A percentile compares a stretch with the other conserved stretches of the same genome.
Evolutionary conservation across 2,797 vertebrate genomes (phyloP).

Genomic region (Varecia variegata): DNA sequence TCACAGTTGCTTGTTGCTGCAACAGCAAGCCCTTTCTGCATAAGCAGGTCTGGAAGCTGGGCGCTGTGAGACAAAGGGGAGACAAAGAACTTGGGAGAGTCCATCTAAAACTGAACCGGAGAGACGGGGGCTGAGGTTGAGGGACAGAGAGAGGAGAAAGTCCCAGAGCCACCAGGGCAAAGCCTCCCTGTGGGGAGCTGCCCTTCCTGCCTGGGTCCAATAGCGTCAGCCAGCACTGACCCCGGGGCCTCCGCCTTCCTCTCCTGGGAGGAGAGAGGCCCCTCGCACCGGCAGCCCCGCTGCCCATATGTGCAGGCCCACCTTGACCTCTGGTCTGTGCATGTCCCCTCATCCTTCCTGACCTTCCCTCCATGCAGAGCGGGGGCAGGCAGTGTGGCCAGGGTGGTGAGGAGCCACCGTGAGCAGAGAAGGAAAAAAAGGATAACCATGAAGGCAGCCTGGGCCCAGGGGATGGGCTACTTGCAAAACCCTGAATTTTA

Average conservation of each 20-base stretch:
- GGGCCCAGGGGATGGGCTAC: slow-evolving; percentile 50
- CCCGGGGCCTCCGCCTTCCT: background rate
- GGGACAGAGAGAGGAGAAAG: background rate
- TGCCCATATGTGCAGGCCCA: background rate
- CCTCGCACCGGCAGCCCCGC: accelerated
- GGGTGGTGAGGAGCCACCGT: background rate
- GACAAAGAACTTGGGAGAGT: background rate
- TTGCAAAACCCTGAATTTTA: slow-evolving; percentile 65
- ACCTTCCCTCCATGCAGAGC: background rate
- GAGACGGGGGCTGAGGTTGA: background rate
- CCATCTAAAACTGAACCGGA: background rate
- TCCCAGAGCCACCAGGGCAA: background rate
- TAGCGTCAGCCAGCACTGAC: background rate
- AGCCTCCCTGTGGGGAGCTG: background rate
- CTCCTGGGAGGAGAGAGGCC: background rate
- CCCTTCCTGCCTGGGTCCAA: background rate
- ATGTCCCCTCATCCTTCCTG: background rate
- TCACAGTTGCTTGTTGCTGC: accelerated
- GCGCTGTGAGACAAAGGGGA: background rate
- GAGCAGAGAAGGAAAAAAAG: background rate
- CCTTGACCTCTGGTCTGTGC: background rate
- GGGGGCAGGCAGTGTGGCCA: background rate
- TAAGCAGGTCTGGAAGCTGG: background rate
- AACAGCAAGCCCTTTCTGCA: background rate
- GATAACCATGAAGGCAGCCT: background rate